Base-by-base conservation (phyloP, 2,797 vertebrate genomes). In the Dendrocincla tyrannina region DNA sequence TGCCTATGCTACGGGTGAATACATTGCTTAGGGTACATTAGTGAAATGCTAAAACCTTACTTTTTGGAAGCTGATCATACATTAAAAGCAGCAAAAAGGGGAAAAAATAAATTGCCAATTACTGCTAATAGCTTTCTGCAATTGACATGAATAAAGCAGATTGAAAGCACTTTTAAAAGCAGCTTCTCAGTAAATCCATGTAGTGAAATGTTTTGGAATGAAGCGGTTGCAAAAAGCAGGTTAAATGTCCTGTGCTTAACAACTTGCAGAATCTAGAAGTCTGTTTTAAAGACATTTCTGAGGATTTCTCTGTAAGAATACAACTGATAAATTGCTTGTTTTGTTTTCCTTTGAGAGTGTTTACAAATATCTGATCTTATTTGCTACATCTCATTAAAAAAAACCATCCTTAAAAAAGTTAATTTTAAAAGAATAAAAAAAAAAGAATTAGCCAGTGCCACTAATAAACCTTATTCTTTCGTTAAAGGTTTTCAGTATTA, bases 51-150 rank as follows among this genome's bases (percentile, higher is more conserved):
- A 47, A 96, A 95, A 18, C 33, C 46, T 91, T 94, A 19, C 24
- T 69, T 94, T 91, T 86, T 80, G 49, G 74, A 89, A 90, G 67
- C 50, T 78, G 89, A 89, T 88, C 89, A 39, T 88, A 83, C 41
- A 30, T 42, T 94, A 73, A 91, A 89, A 91, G 60, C 60, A 75
- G 32, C 33, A 89, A 52, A 86, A 93, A 73, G 13, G 18, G 32
- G 79, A 84, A 92, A 91, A 95, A 92, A 88, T 91, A 91, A 96
- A 95, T 94, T 96, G 33, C 32, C 75, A 68, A 80, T 95, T 85
- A 91, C 64, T 72, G n/a, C 83, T 97, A 96, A 96, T 94, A 93
- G 91, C 91, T 85, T 95, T 96, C 86, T 86, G 75, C 94, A 89
- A 42, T 69, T 91, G 85, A 83, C 80, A 27, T 62, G 77, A 96